Percentiles rank a stretch among this genome's conserved stretches.
phyloP scores from a whole-genome alignment of 2,113 vertebrate species.

The Spermophilus dauricus region DNA sequence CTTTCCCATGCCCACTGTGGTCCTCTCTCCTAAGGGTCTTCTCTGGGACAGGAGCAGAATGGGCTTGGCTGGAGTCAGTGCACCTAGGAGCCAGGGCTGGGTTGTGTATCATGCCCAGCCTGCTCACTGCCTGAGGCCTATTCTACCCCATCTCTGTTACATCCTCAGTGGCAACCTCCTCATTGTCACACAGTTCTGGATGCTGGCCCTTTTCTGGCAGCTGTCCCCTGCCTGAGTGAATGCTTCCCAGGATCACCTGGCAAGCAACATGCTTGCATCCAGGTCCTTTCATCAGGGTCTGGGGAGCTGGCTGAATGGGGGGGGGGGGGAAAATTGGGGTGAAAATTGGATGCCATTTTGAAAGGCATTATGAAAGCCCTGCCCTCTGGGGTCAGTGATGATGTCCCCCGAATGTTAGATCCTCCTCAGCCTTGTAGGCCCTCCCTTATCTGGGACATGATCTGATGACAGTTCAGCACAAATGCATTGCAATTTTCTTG shows the following conservation, averaged over 20 bases:
- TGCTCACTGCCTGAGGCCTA: not conserved
- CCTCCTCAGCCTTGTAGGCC: too few species aligned
- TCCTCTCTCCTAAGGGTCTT: not conserved
- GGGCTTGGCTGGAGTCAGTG: too few species aligned
- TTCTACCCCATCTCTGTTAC: not conserved
- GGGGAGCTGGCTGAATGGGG: not conserved
- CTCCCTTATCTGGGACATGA: rapidly evolving
- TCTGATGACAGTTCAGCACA: rapidly evolving
- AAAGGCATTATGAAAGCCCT: not conserved
- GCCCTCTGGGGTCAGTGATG: too few species aligned
- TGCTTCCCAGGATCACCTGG: not conserved
- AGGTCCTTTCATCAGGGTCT: not conserved
- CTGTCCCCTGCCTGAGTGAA: rapidly evolving
- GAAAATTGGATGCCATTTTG: too few species aligned
- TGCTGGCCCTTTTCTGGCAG: not conserved
- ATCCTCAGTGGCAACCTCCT: not conserved
- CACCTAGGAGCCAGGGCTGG: too few species aligned
- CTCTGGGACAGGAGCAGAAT: too few species aligned
- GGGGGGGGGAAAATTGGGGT: not conserved
- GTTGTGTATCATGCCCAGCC: not conserved
- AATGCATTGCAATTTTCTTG: not conserved
- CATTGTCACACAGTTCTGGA: too few species aligned
- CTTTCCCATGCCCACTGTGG: not conserved
- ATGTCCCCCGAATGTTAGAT: rapidly evolving
- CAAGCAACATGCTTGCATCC: not conserved